Percentiles rank a stretch among this genome's conserved stretches.
These are phyloP conservation scores for Archocentrus centrarchus DNA, from an alignment of 2,113 vertebrate species.

Conservation along the genomic window DNA sequence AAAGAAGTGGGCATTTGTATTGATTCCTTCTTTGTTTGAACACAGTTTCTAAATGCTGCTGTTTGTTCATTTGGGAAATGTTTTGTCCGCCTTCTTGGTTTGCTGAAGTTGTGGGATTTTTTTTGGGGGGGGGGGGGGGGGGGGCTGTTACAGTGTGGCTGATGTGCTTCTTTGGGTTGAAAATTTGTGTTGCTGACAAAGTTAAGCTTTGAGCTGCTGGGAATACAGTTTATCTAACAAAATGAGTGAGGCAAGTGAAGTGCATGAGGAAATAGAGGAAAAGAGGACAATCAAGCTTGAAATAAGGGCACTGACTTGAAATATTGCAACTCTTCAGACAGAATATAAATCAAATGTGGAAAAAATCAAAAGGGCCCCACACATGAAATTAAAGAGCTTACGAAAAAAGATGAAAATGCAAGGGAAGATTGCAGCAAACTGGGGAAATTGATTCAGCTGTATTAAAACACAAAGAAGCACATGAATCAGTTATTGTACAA, in stretches of 20 bases:
- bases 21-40: not conserved
- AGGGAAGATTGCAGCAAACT: not conserved
- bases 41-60: not conserved
- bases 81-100: not conserved
- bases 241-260: not conserved
- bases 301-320: not conserved
- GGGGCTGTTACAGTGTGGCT: not conserved
- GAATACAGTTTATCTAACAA: constrained; percentile 10
- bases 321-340: not conserved
- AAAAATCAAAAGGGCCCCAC: not conserved
- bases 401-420: not conserved
- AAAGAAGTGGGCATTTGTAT: not conserved
- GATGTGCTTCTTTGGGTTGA: not conserved
- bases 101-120: not conserved
- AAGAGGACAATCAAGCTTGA: not conserved
- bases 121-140: too few relatives aligned
- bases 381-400: constrained; percentile 3
- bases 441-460: constrained; percentile 1
- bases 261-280: not conserved
- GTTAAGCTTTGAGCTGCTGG: constrained; percentile 6
- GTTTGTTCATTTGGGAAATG: not conserved
- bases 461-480: constrained; percentile 10
- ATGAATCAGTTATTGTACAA: not conserved
- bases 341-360: constrained; percentile 7
- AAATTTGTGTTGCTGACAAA: not conserved